phyloP scores from a whole-genome alignment of 2,888 invertebrate species.

The Elegia similella region DNA sequence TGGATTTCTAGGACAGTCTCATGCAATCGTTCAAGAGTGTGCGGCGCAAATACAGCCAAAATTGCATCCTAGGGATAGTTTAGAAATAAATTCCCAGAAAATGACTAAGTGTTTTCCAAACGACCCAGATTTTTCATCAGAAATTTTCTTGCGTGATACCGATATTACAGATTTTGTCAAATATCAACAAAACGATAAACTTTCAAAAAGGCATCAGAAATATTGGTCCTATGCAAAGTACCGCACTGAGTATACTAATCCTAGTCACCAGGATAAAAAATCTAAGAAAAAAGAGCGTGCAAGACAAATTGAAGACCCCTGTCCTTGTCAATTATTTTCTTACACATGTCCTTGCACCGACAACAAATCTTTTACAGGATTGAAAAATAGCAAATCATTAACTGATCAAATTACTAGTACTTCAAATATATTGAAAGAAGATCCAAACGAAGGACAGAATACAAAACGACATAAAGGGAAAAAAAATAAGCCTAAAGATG shows the following conservation, averaged over 20 bases:
- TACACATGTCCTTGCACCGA: slow-evolving; percentile 60
- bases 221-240: slow-evolving; percentile 64
- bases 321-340: slow-evolving; percentile 66
- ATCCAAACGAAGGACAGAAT: slow-evolving; percentile 26
- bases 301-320: slow-evolving; percentile 53
- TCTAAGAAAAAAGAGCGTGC: slow-evolving; percentile 47
- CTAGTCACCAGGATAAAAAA: slow-evolving; percentile 48
- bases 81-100: slow-evolving; percentile 41
- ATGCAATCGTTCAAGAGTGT: slow-evolving; percentile 59
- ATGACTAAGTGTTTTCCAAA: slow-evolving; percentile 36
- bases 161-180: slow-evolving; percentile 30
- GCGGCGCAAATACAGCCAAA: slow-evolving; percentile 49
- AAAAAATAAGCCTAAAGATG: slow-evolving; percentile 31
- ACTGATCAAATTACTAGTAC: slow-evolving; percentile 48
- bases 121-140: slow-evolving; percentile 46
- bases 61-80: slow-evolving; percentile 39
- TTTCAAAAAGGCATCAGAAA: slow-evolving; percentile 45
- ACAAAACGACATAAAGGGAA: slow-evolving; percentile 35
- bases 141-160: slow-evolving; percentile 54
- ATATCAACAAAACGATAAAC: slow-evolving; percentile 33
- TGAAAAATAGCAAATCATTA: slow-evolving; percentile 43
- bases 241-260: slow-evolving; percentile 52
- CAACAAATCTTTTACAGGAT: slow-evolving; percentile 46
- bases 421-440: slow-evolving; percentile 28
- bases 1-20: slow-evolving; percentile 39